Evolutionary conservation across 1,140 invertebrate genomes (phyloP), one percentile per base, ranked within the genome.

Genomic region (Neuroterus valhalla): DNA sequence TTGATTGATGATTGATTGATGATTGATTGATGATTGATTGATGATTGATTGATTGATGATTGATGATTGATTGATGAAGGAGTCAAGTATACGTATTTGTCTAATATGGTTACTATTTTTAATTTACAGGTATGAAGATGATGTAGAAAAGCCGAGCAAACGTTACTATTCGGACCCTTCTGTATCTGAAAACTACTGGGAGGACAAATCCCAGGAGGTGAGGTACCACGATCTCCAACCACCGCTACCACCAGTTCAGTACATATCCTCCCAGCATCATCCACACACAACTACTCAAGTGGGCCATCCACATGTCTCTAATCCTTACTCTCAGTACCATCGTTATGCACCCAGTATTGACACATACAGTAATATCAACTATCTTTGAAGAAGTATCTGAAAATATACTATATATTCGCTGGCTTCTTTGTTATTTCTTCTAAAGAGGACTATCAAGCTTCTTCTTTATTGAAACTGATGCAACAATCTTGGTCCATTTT

Each of bases 141-240:
- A 91, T 11, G n/a, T 71, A 0, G 89, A 89, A 46, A 84, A 87
- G 72, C 75, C 85, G 14, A 86, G 76, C 43, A 91, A 92, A 70
- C 86, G 87, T 1, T 85, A 89, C 42, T 91, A 87, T 72, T 72
- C 81, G 0, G 89, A 91, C 15, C 81, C 80, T 38, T 73, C 76
- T 55, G 70, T 75, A 70, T 80, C 66, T 52, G 81, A 86, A 31
- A 76, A 83, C 23, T 84, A 84, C 12, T 87, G 85, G 80, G 85
- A 89, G 50, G 88, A 88, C 21, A 78, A 85, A 67, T 55, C 81
- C 0, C 89, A 91, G 52, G 91, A 91, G 70, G 82, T 88, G 45
- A 85, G 88, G 74, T 91, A 91, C 75, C 90, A 92, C 82, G 90
- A 91, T 74, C 76, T 92, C 3, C 91, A 92, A 71, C 88, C 91